Base-by-base conservation (phyloP, 2,797 vertebrate genomes). In the Valencia hispanica region DNA sequence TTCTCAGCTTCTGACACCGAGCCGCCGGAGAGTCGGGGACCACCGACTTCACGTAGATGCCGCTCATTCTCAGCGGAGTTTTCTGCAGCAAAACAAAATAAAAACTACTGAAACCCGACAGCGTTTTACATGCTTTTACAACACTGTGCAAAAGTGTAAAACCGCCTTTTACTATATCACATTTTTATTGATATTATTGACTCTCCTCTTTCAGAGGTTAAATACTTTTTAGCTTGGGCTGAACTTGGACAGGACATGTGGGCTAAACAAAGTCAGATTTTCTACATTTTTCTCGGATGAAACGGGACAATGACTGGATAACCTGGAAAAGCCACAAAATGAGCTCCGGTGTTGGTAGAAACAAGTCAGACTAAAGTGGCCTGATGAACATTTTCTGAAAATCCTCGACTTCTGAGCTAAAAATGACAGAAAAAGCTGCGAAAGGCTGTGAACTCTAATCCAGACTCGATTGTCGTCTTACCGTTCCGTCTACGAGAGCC, bases 41-140 rank as follows among this genome's bases (percentile, higher is more conserved):
- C 63, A 96, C 92, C 0, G 95, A 95, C 93, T 95, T 96, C 71
- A 96, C 93, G 0, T 94, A 96, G 34, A 96, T 93, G 30, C 95
- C 95, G 10, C 84, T 95, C 89, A 95, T 89, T 36, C 84, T 92
- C 77, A 96, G 85, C 1, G 82, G 86, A 0, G 93, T 95, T 92
- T 92, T 95, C 95, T 96, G 39, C 0, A 17, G 18, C 0, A 36
- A 18, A 10, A 50, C 18, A 30, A 4, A 55, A 55, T 3, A 15
- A 11, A 51, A n/a, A 36, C 5, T 50, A 50, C 45, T 47, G 45
- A 47, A 9, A 47, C 11, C 45, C 43, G 43, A 43, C 7, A 5
- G 43, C 1, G 10, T 17, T 48, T 18, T 17, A 48, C 17, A 17
- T 18, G 47, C 47, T 18, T 48, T 17, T 48, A 3, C 15, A 48